phyloP scores from a whole-genome alignment of 2,888 invertebrate species.

The Nemapogon koenigi region DNA sequence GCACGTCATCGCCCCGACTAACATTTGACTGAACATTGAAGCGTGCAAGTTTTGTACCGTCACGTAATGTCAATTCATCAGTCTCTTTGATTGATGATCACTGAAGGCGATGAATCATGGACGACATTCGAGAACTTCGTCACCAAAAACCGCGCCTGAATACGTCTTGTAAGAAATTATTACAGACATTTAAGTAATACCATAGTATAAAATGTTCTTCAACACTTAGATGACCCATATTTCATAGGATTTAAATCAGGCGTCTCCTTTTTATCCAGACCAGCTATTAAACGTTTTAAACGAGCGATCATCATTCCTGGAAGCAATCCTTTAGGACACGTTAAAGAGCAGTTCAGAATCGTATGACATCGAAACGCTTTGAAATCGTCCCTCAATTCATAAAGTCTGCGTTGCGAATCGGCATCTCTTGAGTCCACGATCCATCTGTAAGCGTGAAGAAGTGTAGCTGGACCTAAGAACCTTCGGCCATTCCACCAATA shows the following conservation, averaged over 20 bases:
- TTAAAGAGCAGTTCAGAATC: slow-evolving; percentile 95
- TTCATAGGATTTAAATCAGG: too few relatives aligned
- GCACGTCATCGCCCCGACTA: neutral
- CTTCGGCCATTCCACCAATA: slow-evolving; percentile 90
- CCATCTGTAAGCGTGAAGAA: slow-evolving; percentile 91
- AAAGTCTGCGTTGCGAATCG: slow-evolving; percentile 75
- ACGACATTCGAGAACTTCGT: too few relatives aligned
- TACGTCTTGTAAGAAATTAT: too few relatives aligned
- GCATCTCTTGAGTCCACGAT: slow-evolving; percentile 96
- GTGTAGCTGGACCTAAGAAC: slow-evolving; percentile 80
- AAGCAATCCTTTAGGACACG: too few relatives aligned
- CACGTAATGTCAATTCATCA: slow-evolving; percentile 8
- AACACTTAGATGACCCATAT: too few relatives aligned
- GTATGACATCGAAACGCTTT: slow-evolving; percentile 96
- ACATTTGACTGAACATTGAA: neutral
- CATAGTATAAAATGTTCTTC: too few relatives aligned
- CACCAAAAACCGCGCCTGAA: too few relatives aligned
- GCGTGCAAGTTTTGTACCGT: slow-evolving; percentile 1
- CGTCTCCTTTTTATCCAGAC: too few relatives aligned
- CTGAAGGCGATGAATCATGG: slow-evolving; percentile 10
- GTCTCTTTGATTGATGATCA: slow-evolving; percentile 1
- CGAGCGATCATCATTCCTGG: too few relatives aligned
- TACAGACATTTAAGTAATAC: too few relatives aligned
- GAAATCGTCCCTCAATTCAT: slow-evolving; percentile 86
- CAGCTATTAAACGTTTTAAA: too few relatives aligned